phyloP scores from a whole-genome alignment of 2,797 vertebrate genomes.

The Chelonia mydas region DNA sequence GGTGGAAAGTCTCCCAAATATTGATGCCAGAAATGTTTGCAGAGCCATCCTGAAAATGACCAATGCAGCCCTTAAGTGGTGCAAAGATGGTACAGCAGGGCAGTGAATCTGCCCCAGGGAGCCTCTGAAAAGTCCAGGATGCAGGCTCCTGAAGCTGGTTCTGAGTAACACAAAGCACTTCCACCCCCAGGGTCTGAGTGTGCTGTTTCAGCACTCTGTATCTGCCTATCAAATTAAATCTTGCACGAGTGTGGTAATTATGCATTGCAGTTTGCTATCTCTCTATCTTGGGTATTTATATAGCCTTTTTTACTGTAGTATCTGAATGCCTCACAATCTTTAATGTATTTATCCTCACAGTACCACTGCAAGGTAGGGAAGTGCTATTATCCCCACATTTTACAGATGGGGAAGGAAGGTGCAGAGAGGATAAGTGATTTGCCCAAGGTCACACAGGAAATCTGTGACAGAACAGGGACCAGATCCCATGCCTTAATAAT shows the following conservation, averaged over 20 bases:
- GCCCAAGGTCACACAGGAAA: rapidly evolving
- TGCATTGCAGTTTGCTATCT: rapidly evolving
- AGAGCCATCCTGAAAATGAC: not conserved
- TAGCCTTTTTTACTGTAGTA: not conserved
- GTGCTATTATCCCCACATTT: rapidly evolving
- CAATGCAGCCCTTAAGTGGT: rapidly evolving
- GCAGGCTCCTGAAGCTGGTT: not conserved
- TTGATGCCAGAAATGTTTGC: not conserved
- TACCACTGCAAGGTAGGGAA: not conserved
- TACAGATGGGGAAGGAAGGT: rapidly evolving
- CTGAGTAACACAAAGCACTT: rapidly evolving
- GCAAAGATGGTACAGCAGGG: no score
- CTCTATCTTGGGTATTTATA: not conserved
- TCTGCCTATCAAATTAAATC: not conserved
- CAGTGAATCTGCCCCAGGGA: rapidly evolving
- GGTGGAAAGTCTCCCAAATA: not conserved
- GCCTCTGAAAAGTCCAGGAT: not conserved
- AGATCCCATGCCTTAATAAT: not conserved
- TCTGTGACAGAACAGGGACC: not conserved
- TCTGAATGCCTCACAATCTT: not conserved
- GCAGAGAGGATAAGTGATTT: rapidly evolving
- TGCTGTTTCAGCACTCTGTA: not conserved
- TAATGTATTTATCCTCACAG: rapidly evolving
- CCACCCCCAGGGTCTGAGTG: rapidly evolving
- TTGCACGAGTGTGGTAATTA: rapidly evolving